Conservation (phyloP, 2,888 invertebrate species). For the Caenorhabditis panamensis region DNA sequence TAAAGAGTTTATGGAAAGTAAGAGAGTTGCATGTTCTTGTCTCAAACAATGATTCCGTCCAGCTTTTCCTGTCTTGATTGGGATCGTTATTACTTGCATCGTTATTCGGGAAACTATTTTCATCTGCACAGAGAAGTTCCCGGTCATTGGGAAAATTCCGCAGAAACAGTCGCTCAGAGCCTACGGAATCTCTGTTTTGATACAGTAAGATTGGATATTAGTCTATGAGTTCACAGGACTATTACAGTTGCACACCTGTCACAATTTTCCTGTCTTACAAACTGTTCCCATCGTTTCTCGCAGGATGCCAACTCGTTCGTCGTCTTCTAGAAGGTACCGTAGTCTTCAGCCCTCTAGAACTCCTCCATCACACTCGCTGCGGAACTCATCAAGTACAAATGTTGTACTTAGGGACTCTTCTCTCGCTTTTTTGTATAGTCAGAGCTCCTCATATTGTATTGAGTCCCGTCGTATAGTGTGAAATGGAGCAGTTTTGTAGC, state of each 20-base stretch:
- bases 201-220: slow-evolving; percentile 6
- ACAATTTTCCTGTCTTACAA: background rate
- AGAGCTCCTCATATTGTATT: background rate
- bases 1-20: slow-evolving; percentile 11
- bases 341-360: background rate
- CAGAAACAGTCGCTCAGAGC: slow-evolving; percentile 2
- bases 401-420: background rate
- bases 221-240: background rate
- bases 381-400: background rate
- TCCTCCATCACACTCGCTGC: no score
- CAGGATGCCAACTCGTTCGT: no score
- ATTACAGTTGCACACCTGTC: slow-evolving; percentile 7
- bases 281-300: background rate
- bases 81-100: slow-evolving; percentile 2
- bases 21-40: background rate
- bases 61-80: slow-evolving; percentile 13
- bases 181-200: slow-evolving; percentile 10
- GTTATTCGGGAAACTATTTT: background rate
- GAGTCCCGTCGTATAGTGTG: background rate
- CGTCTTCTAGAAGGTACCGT: background rate
- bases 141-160: slow-evolving; percentile 1
- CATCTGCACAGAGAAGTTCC: background rate
- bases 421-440: background rate
- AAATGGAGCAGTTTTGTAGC: background rate
- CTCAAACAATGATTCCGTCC: background rate